Evolutionary conservation across 2,888 invertebrate species (phyloP).

Genomic region (Exephanes ischioxanthus): DNA sequence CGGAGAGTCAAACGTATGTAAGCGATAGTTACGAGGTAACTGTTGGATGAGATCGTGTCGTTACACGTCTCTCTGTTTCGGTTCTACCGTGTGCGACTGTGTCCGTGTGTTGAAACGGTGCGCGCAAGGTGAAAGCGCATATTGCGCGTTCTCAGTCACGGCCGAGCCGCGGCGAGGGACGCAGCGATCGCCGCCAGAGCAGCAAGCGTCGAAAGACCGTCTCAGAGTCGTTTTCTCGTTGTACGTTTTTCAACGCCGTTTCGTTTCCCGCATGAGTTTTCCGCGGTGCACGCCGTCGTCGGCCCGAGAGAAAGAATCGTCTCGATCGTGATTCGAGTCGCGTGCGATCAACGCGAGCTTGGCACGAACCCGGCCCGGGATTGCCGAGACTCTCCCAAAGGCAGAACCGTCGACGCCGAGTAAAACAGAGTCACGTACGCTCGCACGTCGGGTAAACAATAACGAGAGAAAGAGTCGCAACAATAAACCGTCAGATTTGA

Average conservation of each 20-base stretch:
- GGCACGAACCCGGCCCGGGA: conserved; percentile 15
- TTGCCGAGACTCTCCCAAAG: conserved; percentile 11
- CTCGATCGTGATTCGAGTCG: conserved; percentile 34
- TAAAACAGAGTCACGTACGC: neutral
- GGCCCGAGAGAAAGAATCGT: neutral
- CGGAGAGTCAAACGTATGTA: neutral
- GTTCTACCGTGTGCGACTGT: neutral
- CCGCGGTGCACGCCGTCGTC: neutral
- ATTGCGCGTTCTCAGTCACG: conserved; percentile 83
- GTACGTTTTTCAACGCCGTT: neutral
- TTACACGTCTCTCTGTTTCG: neutral
- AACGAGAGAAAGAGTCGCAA: neutral
- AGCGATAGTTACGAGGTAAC: conserved; percentile 3
- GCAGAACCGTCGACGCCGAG: neutral
- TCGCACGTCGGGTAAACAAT: neutral
- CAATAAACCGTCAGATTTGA: neutral
- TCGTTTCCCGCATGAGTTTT: neutral
- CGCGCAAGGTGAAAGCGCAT: conserved; percentile 82
- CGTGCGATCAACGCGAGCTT: conserved; percentile 44
- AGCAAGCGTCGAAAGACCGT: neutral
- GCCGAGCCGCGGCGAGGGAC: conserved; percentile 81
- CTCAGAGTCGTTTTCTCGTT: conserved; percentile 44
- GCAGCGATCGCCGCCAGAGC: conserved; percentile 60
- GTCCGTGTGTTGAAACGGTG: conserved; percentile 42
- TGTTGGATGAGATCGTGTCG: conserved; percentile 17